Evolutionary conservation across 2,888 invertebrate genomes (phyloP).

Genomic region (Tiliacea citrago): DNA sequence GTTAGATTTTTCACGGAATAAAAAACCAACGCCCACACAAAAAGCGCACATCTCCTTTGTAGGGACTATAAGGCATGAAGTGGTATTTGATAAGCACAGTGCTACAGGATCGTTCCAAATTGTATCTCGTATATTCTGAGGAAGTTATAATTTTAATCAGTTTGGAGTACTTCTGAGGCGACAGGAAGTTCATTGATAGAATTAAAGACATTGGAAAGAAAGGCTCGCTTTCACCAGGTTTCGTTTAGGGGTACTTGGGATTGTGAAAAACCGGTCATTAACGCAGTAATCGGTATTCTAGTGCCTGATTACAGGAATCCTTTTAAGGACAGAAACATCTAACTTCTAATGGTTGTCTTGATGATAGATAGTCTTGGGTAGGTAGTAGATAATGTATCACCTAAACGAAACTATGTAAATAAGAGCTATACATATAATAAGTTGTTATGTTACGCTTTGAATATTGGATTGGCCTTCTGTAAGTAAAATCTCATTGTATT

Average conservation of each 20-base stretch:
- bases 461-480: slow-evolving; percentile 19
- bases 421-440: not conserved
- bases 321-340: not conserved
- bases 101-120: not conserved
- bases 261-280: not conserved
- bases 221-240: not conserved
- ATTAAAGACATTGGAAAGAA: not conserved
- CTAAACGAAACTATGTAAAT: not conserved
- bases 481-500: not conserved
- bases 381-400: not conserved
- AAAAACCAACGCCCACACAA: no score
- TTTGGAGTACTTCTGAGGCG: not conserved
- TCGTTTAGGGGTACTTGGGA: not conserved
- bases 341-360: not conserved
- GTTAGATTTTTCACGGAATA: no score
- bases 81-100: no score
- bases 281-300: not conserved
- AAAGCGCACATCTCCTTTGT: no score
- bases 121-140: not conserved
- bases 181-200: no score
- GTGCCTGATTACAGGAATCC: not conserved
- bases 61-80: no score
- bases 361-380: not conserved
- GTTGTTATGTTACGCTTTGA: not conserved
- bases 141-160: not conserved